Conservation (phyloP, 2,888 invertebrate species). For the Agrotis ipsilon region DNA sequence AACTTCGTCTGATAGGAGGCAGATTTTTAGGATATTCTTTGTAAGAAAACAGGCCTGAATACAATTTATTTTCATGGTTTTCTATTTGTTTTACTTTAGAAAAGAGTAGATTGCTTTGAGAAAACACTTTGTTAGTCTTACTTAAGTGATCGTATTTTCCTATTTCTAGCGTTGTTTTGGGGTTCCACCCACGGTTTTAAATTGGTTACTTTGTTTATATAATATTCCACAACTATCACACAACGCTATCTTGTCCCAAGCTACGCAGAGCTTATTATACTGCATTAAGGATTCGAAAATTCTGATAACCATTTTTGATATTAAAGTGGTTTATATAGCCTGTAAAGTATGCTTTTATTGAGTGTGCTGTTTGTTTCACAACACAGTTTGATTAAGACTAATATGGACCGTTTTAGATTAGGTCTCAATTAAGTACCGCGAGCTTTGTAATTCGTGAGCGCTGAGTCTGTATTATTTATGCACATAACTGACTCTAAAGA, state of each 20-base stretch:
- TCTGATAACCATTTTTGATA: slow-evolving; percentile 3
- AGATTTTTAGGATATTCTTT: slow-evolving; percentile 4
- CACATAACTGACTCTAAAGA: no score
- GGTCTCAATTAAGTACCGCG: no score
- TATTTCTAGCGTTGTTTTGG: slow-evolving; percentile 17
- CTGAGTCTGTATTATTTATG: no score
- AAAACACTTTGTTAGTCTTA: slow-evolving; percentile 32
- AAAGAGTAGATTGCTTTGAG: slow-evolving; percentile 25
- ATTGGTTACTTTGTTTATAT: slow-evolving; percentile 18
- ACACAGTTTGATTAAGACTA: no score
- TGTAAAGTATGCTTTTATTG: no score
- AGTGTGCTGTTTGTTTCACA: no score
- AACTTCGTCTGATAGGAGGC: slow-evolving; percentile 3
- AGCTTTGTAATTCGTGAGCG: no score
- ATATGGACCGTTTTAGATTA: not conserved
- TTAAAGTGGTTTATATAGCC: not conserved
- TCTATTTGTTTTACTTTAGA: slow-evolving; percentile 33
- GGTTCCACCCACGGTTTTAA: slow-evolving; percentile 26
- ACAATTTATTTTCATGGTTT: slow-evolving; percentile 27
- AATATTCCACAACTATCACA: no score
- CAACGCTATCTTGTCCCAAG: no score
- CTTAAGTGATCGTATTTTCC: slow-evolving; percentile 11
- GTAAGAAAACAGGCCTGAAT: slow-evolving; percentile 21
- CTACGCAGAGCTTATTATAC: no score
- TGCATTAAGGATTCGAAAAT: not conserved